Evolutionary conservation across 2,113 vertebrate species (phyloP).

Genomic region (Vidua chalybeata): DNA sequence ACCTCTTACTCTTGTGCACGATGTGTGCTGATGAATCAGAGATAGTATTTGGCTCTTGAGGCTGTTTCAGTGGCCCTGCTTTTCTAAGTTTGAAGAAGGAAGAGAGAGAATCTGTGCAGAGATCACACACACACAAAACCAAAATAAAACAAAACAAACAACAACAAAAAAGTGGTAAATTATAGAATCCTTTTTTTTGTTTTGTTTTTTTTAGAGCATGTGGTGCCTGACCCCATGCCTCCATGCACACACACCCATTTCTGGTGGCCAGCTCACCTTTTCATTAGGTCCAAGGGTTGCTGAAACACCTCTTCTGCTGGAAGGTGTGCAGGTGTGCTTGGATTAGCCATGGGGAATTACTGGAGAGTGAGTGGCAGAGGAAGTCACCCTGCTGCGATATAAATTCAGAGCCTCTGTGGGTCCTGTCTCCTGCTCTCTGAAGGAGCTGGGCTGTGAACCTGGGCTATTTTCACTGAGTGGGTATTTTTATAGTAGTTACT

Average conservation of each 20-base stretch:
- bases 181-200: background rate
- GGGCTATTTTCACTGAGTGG: background rate
- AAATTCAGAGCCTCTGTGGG: background rate
- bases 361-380: background rate
- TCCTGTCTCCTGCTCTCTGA: background rate
- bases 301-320: background rate
- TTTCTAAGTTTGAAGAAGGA: background rate
- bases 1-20: background rate
- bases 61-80: background rate
- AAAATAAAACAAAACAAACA: background rate
- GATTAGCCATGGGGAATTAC: rapidly evolving
- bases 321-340: background rate
- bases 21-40: background rate
- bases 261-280: background rate
- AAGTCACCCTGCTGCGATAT: background rate
- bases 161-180: background rate
- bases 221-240: background rate
- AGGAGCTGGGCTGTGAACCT: background rate
- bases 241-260: background rate
- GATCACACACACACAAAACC: background rate
- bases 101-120: background rate
- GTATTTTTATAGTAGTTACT: background rate
- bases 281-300: background rate
- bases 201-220: background rate
- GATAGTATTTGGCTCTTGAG: background rate